These are phyloP conservation scores for Ericerus pela DNA, from an alignment of 1,140 invertebrate genomes.

Conservation along the genomic window DNA sequence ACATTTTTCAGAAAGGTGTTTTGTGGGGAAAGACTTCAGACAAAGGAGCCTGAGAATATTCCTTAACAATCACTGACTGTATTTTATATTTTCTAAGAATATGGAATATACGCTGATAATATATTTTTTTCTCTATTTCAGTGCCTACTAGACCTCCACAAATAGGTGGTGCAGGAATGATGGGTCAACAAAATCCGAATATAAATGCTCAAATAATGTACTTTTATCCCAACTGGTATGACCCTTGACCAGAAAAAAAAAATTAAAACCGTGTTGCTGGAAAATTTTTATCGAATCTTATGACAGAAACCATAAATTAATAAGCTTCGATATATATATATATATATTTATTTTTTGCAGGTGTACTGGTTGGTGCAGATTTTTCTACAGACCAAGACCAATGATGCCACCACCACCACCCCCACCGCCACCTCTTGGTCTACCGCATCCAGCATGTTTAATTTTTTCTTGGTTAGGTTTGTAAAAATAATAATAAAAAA, in stretches of 20 bases:
- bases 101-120: no score
- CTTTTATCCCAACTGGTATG: not conserved
- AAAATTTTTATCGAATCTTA: not conserved
- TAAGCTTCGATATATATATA: no score
- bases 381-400: not conserved
- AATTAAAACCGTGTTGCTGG: not conserved
- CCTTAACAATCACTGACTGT: no score
- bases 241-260: not conserved
- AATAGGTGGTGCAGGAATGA: no score
- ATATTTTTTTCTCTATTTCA: not conserved
- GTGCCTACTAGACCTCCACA: constrained; percentile 1
- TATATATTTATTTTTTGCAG: not conserved
- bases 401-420: not conserved
- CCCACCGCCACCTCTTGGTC: not conserved
- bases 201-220: not conserved
- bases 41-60: no score
- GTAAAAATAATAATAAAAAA: no score
- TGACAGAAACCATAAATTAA: not conserved
- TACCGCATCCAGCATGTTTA: not conserved
- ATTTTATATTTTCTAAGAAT: no score
- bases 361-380: not conserved
- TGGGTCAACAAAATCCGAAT: not conserved
- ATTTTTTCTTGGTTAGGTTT: constrained; percentile 5
- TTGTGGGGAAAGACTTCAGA: no score
- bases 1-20: no score